A percentile compares a stretch with the other conserved stretches of the same genome.
These are phyloP conservation scores for Anadara kagoshimensis DNA, from an alignment of 1,140 invertebrate species.

Conservation along the genomic window DNA sequence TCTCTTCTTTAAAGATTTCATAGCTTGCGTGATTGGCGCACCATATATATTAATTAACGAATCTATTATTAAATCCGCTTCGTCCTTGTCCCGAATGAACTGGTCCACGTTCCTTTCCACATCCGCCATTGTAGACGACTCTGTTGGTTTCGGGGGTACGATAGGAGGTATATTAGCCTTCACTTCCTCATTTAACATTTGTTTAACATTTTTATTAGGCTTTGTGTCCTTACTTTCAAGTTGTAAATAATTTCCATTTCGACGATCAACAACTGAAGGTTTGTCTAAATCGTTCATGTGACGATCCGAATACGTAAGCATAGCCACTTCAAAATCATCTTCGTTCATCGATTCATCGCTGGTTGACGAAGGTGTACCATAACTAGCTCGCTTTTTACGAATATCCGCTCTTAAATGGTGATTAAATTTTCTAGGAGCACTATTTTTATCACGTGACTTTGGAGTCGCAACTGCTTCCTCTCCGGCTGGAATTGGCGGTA, in stretches of 20 bases:
- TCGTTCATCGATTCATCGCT: constrained; percentile 67
- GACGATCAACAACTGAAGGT: constrained; percentile 46
- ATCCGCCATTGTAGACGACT: constrained; percentile 18
- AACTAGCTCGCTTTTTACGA: constrained; percentile 24
- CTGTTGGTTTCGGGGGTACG: constrained; percentile 40
- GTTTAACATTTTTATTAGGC: constrained; percentile 38
- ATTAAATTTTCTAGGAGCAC: constrained; percentile 1
- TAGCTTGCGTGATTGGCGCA: constrained; percentile 75
- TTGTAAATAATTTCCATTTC: constrained; percentile 55
- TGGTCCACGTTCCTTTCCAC: constrained; percentile 27
- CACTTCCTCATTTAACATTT: constrained; percentile 40
- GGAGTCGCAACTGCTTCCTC: constrained; percentile 70
- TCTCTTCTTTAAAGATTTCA: constrained; percentile 76
- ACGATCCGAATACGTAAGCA: constrained; percentile 51
- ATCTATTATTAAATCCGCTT: constrained; percentile 69
- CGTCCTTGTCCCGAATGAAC: constrained; percentile 52
- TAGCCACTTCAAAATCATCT: constrained; percentile 66
- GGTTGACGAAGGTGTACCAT: constrained; percentile 46
- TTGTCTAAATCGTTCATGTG: constrained; percentile 53
- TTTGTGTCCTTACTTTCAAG: constrained; percentile 23
- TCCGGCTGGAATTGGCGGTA: constrained; percentile 78
- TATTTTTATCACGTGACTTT: constrained; percentile 38
- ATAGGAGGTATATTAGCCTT: constrained; percentile 52
- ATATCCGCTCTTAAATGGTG: constrained; percentile 31
- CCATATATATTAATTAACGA: constrained; percentile 68